A percentile compares a stretch with the other conserved stretches of the same genome.
These are phyloP conservation scores for Ceratina calcarata DNA, from an alignment of 1,140 invertebrate genomes.

Conservation along the genomic window DNA sequence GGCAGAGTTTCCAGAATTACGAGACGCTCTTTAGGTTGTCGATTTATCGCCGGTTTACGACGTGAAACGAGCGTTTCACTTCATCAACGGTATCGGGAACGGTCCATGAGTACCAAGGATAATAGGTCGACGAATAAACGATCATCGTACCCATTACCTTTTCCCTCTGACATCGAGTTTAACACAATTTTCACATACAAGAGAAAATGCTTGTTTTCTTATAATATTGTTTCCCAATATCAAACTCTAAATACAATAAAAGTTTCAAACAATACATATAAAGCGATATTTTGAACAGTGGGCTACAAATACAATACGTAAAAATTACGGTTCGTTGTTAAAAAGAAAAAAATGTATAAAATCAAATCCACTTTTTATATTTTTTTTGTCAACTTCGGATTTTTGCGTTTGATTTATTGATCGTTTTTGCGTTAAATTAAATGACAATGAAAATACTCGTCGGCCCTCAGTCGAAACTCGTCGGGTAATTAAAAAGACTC, in stretches of 20 bases:
- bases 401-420: no score
- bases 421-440: neutral
- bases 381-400: neutral
- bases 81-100: conserved; percentile 60
- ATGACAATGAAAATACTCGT: neutral
- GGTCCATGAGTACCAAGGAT: conserved; percentile 30
- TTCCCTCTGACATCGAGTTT: conserved; percentile 11
- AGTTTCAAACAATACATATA: no score
- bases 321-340: no score
- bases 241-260: no score
- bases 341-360: no score
- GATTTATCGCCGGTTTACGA: conserved; percentile 56
- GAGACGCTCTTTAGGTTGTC: conserved; percentile 36
- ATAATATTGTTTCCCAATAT: no score
- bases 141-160: conserved; percentile 32
- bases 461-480: neutral
- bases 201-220: no score
- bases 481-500: neutral
- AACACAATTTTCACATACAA: conserved; percentile 20
- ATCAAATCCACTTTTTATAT: no score
- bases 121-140: conserved; percentile 52
- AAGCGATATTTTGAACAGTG: no score
- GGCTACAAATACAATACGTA: no score
- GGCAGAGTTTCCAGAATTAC: conserved; percentile 54
- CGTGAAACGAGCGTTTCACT: conserved; percentile 52